These are phyloP conservation scores for Barbus barbus DNA, from an alignment of 2,113 vertebrate genomes.

Conservation along the genomic window DNA sequence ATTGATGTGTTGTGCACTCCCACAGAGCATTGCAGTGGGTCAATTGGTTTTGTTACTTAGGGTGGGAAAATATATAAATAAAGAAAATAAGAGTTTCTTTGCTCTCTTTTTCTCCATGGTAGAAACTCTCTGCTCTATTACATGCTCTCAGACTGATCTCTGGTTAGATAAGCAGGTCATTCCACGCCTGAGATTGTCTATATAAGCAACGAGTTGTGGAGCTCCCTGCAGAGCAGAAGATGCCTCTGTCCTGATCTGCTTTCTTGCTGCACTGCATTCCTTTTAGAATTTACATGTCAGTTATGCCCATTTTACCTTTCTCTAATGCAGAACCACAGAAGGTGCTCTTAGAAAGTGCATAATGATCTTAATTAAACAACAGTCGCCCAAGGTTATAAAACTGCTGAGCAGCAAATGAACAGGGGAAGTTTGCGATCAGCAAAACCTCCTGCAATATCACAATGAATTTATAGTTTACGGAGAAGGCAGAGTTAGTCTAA, in stretches of 20 bases:
- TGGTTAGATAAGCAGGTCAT: slow-evolving; percentile 31
- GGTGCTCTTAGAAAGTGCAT: slow-evolving; percentile 12
- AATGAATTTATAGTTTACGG: slow-evolving; percentile 27
- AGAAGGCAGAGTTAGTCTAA: slow-evolving; percentile 37
- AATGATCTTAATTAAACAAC: slow-evolving; percentile 49
- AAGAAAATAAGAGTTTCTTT: slow-evolving; percentile 13
- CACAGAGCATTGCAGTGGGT: slow-evolving; percentile 27
- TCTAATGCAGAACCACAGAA: slow-evolving; percentile 36
- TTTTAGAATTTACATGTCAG: slow-evolving; percentile 29
- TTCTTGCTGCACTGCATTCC: not conserved
- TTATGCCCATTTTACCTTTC: slow-evolving; percentile 12
- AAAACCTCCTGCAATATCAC: slow-evolving; percentile 34
- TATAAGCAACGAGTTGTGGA: slow-evolving; percentile 1
- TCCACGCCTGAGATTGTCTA: slow-evolving; percentile 6
- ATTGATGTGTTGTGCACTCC: slow-evolving; percentile 43
- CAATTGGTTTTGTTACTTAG: slow-evolving; percentile 33
- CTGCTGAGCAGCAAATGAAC: slow-evolving; percentile 45
- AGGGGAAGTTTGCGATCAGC: slow-evolving; percentile 36
- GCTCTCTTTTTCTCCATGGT: not conserved
- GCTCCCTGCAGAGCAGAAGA: not conserved
- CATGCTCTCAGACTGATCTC: not conserved
- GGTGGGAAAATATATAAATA: slow-evolving; percentile 32
- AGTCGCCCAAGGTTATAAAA: slow-evolving; percentile 43
- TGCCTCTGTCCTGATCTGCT: slow-evolving; percentile 6
- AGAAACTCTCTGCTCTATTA: not conserved